Conservation (phyloP, 2,797 vertebrate genomes). For the Crax fasciolata region DNA sequence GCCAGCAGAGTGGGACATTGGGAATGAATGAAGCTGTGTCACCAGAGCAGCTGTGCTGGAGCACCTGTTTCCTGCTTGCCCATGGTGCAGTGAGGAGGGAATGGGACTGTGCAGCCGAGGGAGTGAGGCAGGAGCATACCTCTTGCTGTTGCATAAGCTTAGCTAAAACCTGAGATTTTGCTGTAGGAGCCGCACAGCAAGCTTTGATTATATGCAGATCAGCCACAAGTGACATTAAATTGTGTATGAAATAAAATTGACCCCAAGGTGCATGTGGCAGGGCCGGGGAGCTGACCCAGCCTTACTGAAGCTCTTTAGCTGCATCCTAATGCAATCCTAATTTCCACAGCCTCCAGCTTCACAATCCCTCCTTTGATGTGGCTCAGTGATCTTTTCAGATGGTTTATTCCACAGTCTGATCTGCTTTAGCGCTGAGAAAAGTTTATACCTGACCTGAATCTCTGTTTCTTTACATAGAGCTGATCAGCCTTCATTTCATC, state of each 20-base stretch:
- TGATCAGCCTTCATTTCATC: conserved; percentile 31
- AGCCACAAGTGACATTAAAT: conserved; percentile 26
- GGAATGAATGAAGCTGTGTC: neutral
- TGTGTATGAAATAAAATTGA: conserved; percentile 24
- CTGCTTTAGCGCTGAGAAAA: conserved; percentile 3
- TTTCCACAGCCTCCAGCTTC: conserved; percentile 19
- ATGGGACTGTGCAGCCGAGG: accelerated
- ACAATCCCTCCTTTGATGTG: conserved; percentile 28
- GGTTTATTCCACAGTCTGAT: conserved; percentile 41
- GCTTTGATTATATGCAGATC: neutral
- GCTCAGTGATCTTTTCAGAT: conserved; percentile 46
- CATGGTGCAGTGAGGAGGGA: neutral
- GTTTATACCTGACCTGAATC: conserved; percentile 53
- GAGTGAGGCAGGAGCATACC: neutral
- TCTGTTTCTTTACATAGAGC: conserved; percentile 15
- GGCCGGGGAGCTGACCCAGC: neutral
- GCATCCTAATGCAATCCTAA: neutral
- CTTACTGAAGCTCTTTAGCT: neutral
- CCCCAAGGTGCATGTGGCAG: neutral
- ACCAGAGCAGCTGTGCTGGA: neutral
- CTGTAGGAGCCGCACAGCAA: neutral
- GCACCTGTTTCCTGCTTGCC: neutral
- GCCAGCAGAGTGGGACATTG: neutral
- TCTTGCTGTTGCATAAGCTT: neutral
- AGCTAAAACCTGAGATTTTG: neutral